Base-by-base conservation (phyloP, 2,113 vertebrate genomes). In the Aptenodytes forsteri region DNA sequence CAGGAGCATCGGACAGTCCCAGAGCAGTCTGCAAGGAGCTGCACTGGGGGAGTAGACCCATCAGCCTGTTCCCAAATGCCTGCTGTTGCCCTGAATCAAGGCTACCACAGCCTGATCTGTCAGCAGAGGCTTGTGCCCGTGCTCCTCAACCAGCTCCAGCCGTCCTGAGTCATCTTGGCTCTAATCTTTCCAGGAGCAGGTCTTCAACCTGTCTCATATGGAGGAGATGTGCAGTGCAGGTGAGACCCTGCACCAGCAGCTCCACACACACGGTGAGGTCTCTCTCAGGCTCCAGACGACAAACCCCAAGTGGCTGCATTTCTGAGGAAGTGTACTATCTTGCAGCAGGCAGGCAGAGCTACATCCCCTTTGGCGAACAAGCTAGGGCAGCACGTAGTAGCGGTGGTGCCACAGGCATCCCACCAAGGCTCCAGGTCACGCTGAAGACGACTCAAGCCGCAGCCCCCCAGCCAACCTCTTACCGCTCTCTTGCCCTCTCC, bases 401-500 rank as follows among this genome's bases (percentile, higher is more conserved):
- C 0, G 0, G 9, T 17, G 34, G 18, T 38, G 18, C n/a, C 59
- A 55, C 1, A 3, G 65, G 25, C 29, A 38, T 19, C n/a, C 21
- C 34, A 71, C 11, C 12, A 4, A 5, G 81, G 46, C 42, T 81
- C 23, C 72, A 84, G 72, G 34, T 50, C 38, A 22, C 1, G 1
- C 23, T 36, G 61, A 65, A 66, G 47, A n/a, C 4, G 3, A 27
- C 32, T 11, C 67, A 44, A 69, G 32, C 23, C 3, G 1, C 50
- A 90, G 54, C 10, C 16, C 16, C 2, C 22, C 38, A 50, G 82
- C 12, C 71, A 54, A 11, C 9, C 34, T 17, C 96, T 97, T 98
- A 98, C 98, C 97, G 34, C 91, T 95, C 93, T 97, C 81, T 97
- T 76, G 8, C 87, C 62, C 75, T 98, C 97, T 64, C 97, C 98